phyloP scores from a whole-genome alignment of 2,113 vertebrate species.

The Festucalex cinctus region DNA sequence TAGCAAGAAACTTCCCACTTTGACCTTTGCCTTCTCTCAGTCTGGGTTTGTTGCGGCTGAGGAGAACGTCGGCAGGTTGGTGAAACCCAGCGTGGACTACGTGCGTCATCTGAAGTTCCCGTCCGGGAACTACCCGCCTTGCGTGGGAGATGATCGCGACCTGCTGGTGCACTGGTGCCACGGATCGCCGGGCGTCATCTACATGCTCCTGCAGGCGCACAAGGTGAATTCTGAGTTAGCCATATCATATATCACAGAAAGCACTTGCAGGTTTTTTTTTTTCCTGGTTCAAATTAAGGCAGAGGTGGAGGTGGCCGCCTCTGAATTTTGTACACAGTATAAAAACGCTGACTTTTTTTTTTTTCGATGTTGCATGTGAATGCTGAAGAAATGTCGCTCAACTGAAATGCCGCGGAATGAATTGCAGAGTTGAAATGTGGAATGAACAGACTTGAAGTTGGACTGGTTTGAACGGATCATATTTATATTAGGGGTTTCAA shows the following conservation, averaged over 20 bases:
- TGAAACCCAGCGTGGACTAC: constrained; percentile 90
- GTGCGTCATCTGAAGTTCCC: constrained; percentile 85
- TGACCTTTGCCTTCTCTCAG: constrained; percentile 43
- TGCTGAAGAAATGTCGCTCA: not conserved
- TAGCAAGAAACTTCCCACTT: not conserved
- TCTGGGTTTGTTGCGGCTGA: constrained; percentile 68
- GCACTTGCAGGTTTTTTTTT: no score
- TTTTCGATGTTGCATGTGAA: not conserved
- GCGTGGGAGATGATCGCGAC: constrained; percentile 84
- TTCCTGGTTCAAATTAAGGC: no score
- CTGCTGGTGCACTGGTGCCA: constrained; percentile 96
- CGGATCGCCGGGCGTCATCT: constrained; percentile 87
- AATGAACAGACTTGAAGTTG: not conserved
- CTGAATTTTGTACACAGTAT: no score
- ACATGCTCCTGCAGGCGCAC: constrained; percentile 93
- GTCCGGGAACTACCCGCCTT: constrained; percentile 89
- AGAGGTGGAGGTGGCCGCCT: no score
- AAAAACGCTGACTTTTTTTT: no score
- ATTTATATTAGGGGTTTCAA: no score
- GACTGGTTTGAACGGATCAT: not conserved
- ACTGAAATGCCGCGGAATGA: not conserved
- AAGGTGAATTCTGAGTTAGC: constrained; percentile 70
- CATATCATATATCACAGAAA: not conserved
- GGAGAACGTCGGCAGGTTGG: constrained; percentile 73
- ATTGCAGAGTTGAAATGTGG: not conserved